A percentile compares a stretch with the other conserved stretches of the same genome.
These are phyloP conservation scores for Aphrocallistes beatrix DNA, from an alignment of 37 sponge, comb jelly and placozoan species.

Conservation along the genomic window DNA sequence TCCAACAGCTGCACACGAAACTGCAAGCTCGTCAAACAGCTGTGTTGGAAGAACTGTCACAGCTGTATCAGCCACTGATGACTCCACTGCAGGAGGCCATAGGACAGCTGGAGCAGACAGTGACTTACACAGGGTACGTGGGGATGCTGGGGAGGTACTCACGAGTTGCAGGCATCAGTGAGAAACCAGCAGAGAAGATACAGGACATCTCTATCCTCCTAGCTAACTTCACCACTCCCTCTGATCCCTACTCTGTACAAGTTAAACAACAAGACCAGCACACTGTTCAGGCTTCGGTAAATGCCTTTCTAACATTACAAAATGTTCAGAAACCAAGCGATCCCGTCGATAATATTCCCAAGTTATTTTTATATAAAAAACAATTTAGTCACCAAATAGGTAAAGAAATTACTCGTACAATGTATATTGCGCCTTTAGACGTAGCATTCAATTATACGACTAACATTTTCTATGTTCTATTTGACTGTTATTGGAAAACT, in stretches of 20 bases:
- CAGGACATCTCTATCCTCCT: not conserved
- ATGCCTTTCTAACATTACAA: not conserved
- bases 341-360: not conserved
- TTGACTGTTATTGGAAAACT: not conserved
- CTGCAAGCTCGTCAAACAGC: not conserved
- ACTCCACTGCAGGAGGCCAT: constrained; percentile 13
- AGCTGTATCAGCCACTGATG: not conserved
- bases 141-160: constrained; percentile 5
- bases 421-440: not conserved
- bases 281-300: not conserved
- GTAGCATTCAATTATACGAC: not conserved
- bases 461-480: not conserved
- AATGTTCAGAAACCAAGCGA: not conserved
- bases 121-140: not conserved
- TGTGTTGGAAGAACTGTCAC: not conserved
- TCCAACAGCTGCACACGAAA: not conserved
- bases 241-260: not conserved
- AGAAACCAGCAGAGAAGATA: not conserved
- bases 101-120: not conserved
- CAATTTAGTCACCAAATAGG: not conserved
- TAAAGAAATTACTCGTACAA: not conserved
- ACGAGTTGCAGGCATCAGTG: not conserved
- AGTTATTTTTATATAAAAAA: not conserved
- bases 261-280: not conserved
- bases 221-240: not conserved